Conservation (phyloP, 2,113 vertebrate genomes). For the Catagonus wagneri region DNA sequence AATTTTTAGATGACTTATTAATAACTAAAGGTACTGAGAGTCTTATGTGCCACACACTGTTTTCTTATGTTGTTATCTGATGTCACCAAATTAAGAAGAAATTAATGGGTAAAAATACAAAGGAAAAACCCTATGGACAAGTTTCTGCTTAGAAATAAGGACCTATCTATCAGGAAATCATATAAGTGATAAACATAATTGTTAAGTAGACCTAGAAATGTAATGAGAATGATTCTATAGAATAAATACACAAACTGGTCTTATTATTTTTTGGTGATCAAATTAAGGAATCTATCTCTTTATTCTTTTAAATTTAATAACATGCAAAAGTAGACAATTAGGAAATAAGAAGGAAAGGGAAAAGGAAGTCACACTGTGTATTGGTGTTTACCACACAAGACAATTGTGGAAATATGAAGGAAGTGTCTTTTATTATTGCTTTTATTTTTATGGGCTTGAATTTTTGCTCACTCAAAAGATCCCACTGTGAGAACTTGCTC, state of each 20-base stretch:
- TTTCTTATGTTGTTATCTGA: background rate
- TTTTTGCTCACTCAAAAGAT: slow-evolving; percentile 47
- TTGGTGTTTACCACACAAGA: background rate
- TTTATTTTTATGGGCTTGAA: slow-evolving; percentile 64
- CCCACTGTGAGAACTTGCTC: slow-evolving; percentile 70
- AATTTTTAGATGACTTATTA: background rate
- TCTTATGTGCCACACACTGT: background rate
- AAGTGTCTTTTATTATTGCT: slow-evolving; percentile 52
- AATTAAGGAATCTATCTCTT: background rate
- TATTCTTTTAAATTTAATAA: slow-evolving; percentile 18
- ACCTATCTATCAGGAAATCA: background rate
- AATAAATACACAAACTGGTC: background rate
- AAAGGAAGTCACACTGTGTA: background rate
- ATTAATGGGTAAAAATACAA: background rate
- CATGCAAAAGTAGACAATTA: background rate
- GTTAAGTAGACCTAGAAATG: background rate
- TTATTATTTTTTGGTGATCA: background rate
- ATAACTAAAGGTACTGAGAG: background rate
- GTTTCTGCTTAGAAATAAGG: background rate
- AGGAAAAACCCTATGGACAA: background rate
- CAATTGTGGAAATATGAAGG: slow-evolving; percentile 51
- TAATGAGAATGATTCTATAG: background rate
- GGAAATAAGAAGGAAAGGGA: background rate
- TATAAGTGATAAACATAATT: background rate
- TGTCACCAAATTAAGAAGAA: background rate